These are phyloP conservation scores for Pipistrellus pipistrellus DNA, from an alignment of 2,797 vertebrate species.

Conservation along the genomic window DNA sequence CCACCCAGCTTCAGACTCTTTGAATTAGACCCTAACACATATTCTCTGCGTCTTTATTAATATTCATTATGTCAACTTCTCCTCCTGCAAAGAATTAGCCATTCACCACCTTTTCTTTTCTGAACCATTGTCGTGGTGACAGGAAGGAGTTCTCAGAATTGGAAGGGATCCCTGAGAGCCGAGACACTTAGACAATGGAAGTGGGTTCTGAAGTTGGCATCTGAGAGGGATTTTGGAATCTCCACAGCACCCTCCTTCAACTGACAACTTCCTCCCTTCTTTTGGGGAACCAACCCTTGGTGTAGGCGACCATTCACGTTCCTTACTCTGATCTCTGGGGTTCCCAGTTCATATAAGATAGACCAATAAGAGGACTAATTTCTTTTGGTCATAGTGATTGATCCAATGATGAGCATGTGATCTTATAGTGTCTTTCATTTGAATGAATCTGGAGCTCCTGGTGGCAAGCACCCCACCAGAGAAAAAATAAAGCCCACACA, in stretches of 20 bases:
- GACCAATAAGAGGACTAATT: not conserved
- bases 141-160: not conserved
- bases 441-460: not conserved
- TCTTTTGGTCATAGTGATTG: not conserved
- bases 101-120: not conserved
- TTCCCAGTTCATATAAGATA: not conserved
- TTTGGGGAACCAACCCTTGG: not conserved
- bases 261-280: not conserved
- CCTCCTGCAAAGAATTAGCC: conserved; percentile 20
- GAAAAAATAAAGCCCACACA: not conserved
- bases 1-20: not conserved
- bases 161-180: not conserved
- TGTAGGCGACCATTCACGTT: not conserved
- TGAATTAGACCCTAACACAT: not conserved
- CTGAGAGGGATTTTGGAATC: not conserved
- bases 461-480: not conserved
- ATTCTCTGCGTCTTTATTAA: not conserved
- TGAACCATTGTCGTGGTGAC: not conserved
- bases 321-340: not conserved
- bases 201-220: not conserved
- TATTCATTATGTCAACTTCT: not conserved
- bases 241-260: not conserved
- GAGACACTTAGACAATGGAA: not conserved
- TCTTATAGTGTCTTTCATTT: not conserved
- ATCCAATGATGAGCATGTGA: not conserved